A percentile compares a stretch with the other conserved stretches of the same genome.
phyloP scores from a whole-genome alignment of 2,888 invertebrate genomes.

The Poecilus cupreus region DNA sequence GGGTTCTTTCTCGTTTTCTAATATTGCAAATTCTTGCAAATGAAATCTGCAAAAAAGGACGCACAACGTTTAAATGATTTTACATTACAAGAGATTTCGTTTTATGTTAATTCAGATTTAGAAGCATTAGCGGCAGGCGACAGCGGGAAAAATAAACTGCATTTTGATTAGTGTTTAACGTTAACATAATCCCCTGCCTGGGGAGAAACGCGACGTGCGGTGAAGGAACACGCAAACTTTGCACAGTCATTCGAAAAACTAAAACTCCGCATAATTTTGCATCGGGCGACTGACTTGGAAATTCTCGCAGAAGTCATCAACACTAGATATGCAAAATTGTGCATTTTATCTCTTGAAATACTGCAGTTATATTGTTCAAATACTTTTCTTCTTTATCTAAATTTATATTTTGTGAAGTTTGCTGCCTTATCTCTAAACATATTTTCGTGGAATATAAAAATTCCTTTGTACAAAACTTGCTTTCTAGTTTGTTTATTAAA shows the following conservation, averaged over 20 bases:
- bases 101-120: slow-evolving; percentile 57
- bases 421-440: neutral
- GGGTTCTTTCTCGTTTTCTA: slow-evolving; percentile 49
- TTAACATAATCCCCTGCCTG: slow-evolving; percentile 49
- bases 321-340: slow-evolving; percentile 19
- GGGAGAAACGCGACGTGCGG: neutral
- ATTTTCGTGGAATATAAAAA: neutral
- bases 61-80: slow-evolving; percentile 37
- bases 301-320: slow-evolving; percentile 14
- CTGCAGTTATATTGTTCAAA: slow-evolving; percentile 6
- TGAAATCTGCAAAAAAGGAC: slow-evolving; percentile 46
- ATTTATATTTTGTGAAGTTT: slow-evolving; percentile 7
- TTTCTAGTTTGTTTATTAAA: neutral
- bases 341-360: slow-evolving; percentile 11
- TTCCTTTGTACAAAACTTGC: neutral
- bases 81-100: slow-evolving; percentile 56
- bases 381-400: slow-evolving; percentile 24
- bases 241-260: slow-evolving; percentile 37
- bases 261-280: slow-evolving; percentile 45
- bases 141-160: slow-evolving; percentile 53
- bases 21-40: slow-evolving; percentile 59
- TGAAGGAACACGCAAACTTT: neutral
- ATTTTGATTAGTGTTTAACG: slow-evolving; percentile 56
- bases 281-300: slow-evolving; percentile 12
- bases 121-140: slow-evolving; percentile 44